phyloP scores from a whole-genome alignment of 2,888 invertebrate species.

The Dynastes hyllus region DNA sequence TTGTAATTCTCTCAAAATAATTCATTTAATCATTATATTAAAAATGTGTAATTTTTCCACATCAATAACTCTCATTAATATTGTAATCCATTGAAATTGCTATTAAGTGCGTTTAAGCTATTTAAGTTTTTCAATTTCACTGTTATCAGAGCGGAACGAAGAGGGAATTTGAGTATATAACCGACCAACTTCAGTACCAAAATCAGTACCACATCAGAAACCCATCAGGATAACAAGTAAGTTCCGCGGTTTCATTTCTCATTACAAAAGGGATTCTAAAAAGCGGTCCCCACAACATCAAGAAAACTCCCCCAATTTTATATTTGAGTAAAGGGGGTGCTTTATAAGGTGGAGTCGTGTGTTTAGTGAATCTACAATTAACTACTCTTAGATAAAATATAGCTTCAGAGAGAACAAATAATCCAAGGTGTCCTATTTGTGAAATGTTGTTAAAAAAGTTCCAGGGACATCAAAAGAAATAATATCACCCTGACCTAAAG shows the following conservation, averaged over 20 bases:
- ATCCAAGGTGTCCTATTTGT: not conserved
- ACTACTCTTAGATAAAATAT: not conserved
- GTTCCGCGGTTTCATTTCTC: not conserved
- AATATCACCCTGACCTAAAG: not conserved
- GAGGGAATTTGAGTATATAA: not conserved
- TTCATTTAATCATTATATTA: not conserved
- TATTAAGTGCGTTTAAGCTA: not conserved
- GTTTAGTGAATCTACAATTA: not conserved
- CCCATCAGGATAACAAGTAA: not conserved
- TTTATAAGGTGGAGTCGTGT: not conserved
- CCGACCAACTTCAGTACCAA: not conserved
- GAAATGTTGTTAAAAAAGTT: not conserved
- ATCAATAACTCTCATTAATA: not conserved
- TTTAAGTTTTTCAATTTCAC: not conserved
- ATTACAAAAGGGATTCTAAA: no score
- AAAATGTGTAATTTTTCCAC: conserved; percentile 10
- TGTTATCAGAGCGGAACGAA: not conserved
- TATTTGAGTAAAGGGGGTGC: not conserved
- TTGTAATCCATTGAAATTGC: not conserved
- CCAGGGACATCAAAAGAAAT: not conserved
- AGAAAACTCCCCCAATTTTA: not conserved
- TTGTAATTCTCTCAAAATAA: no score
- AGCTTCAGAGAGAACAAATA: not conserved
- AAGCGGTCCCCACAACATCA: no score
- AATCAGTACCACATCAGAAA: not conserved